Evolutionary conservation across 2,888 invertebrate species (phyloP).

Genomic region (Spisula subtruncata): DNA sequence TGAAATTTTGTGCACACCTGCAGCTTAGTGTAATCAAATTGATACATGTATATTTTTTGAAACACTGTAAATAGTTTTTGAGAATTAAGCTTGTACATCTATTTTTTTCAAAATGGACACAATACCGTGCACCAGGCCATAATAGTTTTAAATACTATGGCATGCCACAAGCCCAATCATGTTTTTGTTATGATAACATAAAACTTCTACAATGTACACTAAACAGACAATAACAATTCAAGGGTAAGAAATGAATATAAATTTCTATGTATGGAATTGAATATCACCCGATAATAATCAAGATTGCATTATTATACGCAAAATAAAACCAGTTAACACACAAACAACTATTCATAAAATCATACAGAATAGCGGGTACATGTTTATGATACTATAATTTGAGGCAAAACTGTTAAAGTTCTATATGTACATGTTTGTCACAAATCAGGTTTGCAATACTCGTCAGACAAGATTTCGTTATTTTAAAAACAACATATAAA

Average conservation of each 20-base stretch:
- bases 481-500: background rate
- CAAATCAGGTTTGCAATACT: background rate
- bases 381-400: background rate
- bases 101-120: too few species aligned
- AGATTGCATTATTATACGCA: background rate
- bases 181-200: background rate
- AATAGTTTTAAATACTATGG: too few species aligned
- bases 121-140: too few species aligned
- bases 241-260: background rate
- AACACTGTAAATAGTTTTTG: too few species aligned
- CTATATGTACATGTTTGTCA: constrained; percentile 20
- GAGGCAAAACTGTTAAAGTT: background rate
- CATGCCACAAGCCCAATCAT: background rate
- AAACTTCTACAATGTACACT: background rate
- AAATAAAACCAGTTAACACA: background rate
- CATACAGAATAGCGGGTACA: background rate
- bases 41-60: too few species aligned
- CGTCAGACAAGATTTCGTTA: background rate
- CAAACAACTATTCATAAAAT: background rate
- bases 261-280: background rate
- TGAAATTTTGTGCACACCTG: too few species aligned
- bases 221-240: background rate
- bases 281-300: background rate
- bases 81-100: too few species aligned
- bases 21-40: too few species aligned